These are phyloP conservation scores for Heteromurus nitidus DNA, from an alignment of 2,888 invertebrate genomes.

Conservation along the genomic window DNA sequence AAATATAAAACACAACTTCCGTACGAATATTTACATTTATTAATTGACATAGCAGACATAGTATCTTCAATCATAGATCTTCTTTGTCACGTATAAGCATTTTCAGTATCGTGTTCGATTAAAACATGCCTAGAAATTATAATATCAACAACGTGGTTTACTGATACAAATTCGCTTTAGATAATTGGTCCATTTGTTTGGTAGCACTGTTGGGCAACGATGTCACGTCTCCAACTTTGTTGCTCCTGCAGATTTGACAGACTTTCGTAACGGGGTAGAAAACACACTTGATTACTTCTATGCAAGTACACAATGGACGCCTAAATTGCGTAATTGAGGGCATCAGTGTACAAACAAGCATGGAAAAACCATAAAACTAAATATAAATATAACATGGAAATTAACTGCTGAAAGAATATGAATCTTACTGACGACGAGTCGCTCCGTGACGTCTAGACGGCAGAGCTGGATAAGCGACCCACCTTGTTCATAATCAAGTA, in stretches of 20 bases:
- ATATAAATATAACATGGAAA: neutral
- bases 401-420: neutral
- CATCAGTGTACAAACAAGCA: neutral
- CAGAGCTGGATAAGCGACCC: constrained; percentile 35
- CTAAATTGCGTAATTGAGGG: neutral
- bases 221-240: constrained; percentile 23
- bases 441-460: neutral
- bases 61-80: neutral
- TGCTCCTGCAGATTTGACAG: constrained; percentile 36
- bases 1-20: neutral
- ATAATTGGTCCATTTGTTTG: neutral
- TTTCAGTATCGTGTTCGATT: neutral
- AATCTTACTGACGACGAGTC: constrained; percentile 30
- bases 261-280: constrained; percentile 41
- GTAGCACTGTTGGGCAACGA: neutral
- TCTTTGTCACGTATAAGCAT: neutral
- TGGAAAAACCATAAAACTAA: neutral
- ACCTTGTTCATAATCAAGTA: constrained; percentile 17
- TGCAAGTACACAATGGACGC: constrained; percentile 4
- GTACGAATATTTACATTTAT: neutral
- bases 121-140: neutral
- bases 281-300: constrained; percentile 17
- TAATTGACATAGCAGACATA: neutral
- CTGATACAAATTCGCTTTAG: neutral
- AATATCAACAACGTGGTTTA: no score